Conservation (phyloP, 2,888 invertebrate genomes). For the Zonitis immaculata region DNA sequence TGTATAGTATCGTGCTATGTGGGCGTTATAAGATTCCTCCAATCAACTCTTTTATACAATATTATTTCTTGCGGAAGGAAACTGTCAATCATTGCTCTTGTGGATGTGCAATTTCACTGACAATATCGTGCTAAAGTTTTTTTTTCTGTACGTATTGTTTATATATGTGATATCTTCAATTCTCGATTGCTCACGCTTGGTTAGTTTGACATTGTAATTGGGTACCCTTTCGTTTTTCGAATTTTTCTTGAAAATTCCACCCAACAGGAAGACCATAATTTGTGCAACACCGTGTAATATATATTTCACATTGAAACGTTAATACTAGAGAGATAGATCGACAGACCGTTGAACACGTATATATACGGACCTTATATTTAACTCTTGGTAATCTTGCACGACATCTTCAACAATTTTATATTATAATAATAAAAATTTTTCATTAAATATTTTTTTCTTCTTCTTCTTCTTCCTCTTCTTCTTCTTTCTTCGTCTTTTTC, state of each 20-base stretch:
- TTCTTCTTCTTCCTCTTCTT: too few relatives aligned
- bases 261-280: conserved; percentile 46
- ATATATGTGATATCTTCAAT: conserved; percentile 21
- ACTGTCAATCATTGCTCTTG: conserved; percentile 40
- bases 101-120: conserved; percentile 41
- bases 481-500: too few relatives aligned
- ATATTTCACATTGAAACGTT: conserved; percentile 42
- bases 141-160: not conserved
- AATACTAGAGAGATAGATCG: conserved; percentile 25
- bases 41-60: conserved; percentile 8
- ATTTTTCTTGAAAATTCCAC: conserved; percentile 33
- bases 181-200: conserved; percentile 34
- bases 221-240: conserved; percentile 35
- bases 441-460: too few relatives aligned
- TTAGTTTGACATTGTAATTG: conserved; percentile 42
- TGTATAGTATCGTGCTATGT: not conserved
- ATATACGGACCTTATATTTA: not conserved
- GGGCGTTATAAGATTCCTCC: conserved; percentile 10
- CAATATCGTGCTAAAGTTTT: conserved; percentile 32
- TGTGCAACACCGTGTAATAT: conserved; percentile 45
- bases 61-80: conserved; percentile 41
- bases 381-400: not conserved
- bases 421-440: too few relatives aligned
- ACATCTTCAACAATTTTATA: conserved; percentile 7
- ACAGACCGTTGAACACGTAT: not conserved